A percentile compares a stretch with the other conserved stretches of the same genome.
phyloP scores from a whole-genome alignment of 2,888 invertebrate species.

The Drosophila tripunctata region DNA sequence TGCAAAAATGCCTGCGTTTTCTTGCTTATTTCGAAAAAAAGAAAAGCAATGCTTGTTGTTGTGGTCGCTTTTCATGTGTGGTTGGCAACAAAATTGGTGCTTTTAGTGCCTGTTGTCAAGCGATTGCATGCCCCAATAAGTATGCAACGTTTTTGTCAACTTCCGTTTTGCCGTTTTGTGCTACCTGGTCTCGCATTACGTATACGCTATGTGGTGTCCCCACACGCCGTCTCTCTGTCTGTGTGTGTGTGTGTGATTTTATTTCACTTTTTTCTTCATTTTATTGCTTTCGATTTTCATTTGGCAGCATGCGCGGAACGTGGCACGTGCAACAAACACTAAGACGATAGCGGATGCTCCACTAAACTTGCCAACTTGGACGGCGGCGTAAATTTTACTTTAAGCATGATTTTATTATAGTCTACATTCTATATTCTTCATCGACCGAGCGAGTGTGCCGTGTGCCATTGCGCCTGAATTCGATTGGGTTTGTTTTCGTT shows the following conservation, averaged over 20 bases:
- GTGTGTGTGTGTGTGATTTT: slow-evolving; percentile 24
- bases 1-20: slow-evolving; percentile 66
- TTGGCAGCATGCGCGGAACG: slow-evolving; percentile 58
- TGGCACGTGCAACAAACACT: slow-evolving; percentile 68
- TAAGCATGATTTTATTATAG: slow-evolving; percentile 77
- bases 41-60: background rate
- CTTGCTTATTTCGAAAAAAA: slow-evolving; percentile 18
- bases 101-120: slow-evolving; percentile 36
- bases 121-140: slow-evolving; percentile 64
- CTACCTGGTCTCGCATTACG: slow-evolving; percentile 48
- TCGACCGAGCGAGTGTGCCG: slow-evolving; percentile 1
- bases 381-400: slow-evolving; percentile 73
- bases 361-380: slow-evolving; percentile 65
- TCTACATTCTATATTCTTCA: too few species aligned
- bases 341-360: slow-evolving; percentile 42
- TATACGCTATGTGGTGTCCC: slow-evolving; percentile 55
- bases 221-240: background rate
- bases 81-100: slow-evolving; percentile 34
- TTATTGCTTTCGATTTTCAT: slow-evolving; percentile 83
- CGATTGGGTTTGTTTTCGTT: slow-evolving; percentile 71
- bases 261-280: slow-evolving; percentile 56
- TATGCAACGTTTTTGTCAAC: slow-evolving; percentile 58
- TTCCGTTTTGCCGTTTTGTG: slow-evolving; percentile 39
- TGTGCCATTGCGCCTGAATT: slow-evolving; percentile 29
- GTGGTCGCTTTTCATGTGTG: slow-evolving; percentile 47